A percentile compares a stretch with the other conserved stretches of the same genome.
phyloP scores from a whole-genome alignment of 2,113 vertebrate genomes.

The Heliornis fulica region DNA sequence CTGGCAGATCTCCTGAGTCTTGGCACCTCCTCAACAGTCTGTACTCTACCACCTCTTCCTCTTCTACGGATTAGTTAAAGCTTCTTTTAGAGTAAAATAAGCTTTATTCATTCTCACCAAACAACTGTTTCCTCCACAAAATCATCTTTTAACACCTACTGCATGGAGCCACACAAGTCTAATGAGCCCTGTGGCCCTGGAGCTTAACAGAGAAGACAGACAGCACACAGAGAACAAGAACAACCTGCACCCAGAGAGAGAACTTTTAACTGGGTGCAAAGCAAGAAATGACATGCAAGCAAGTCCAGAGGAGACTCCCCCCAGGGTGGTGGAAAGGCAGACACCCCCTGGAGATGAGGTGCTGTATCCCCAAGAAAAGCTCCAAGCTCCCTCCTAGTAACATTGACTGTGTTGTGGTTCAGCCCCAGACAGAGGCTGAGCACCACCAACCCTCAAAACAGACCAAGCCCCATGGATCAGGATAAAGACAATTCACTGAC shows the following conservation, averaged over 20 bases:
- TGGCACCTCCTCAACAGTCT: not conserved
- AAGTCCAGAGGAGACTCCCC: not conserved
- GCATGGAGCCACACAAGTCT: not conserved
- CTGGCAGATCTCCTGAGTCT: not conserved
- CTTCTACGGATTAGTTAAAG: not conserved
- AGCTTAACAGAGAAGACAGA: not conserved
- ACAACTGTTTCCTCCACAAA: not conserved
- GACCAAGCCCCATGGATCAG: too few relatives aligned
- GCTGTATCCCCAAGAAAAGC: not conserved
- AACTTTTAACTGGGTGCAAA: not conserved
- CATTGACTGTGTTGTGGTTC: too few relatives aligned
- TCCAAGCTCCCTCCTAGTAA: rapidly evolving
- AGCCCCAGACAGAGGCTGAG: too few relatives aligned
- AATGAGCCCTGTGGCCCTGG: rapidly evolving
- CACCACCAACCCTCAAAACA: too few relatives aligned
- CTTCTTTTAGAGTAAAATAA: not conserved
- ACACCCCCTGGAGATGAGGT: not conserved
- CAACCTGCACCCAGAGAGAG: too few relatives aligned
- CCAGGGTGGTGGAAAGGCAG: too few relatives aligned
- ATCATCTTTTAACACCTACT: not conserved
- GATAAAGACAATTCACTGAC: too few relatives aligned
- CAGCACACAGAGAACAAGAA: not conserved
- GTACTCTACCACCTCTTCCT: not conserved
- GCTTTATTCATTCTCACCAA: not conserved
- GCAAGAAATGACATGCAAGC: not conserved